Base-by-base conservation (phyloP, 2,797 vertebrate species). In the Emys orbicularis region DNA sequence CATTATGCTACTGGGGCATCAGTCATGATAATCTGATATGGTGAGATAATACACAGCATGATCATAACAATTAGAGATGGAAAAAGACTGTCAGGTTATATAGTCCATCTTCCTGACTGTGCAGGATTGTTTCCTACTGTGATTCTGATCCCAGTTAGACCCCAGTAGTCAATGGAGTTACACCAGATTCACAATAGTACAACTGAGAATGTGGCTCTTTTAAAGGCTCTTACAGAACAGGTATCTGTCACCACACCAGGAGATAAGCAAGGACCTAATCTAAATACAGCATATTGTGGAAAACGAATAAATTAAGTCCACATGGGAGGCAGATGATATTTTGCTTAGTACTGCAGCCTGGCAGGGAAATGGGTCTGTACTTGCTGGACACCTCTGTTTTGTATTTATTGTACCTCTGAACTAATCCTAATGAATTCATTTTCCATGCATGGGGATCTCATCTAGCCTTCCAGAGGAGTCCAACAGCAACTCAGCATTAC, bases 341-440 rank as follows among this genome's bases (percentile, higher is more conserved):
- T 84, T 94, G 41, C 79, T 86, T 86, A 94, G 54, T 72, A 79
- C 4, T 84, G 49, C 47, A 90, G 18, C 41, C 27, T 90, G 65
- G 59, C 72, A 57, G 49, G 74, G 27, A 80, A 83, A 29, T 12
- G 47, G 29, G 27, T 88, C 84, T 90, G 52, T 84, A 68, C 6
- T 87, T 81, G 11, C 65, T 85, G 49, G 74, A 90, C 72, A 83
- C 79, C 88, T 93, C 56, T 82, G 54, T 47, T 41, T 91, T 94
- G n/a, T 49, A 81, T 91, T 96, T 95, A 89, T 82, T 53, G 23
- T 52, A 92, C 81, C 83, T 86, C 86, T 81, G 84, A 21, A 59
- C 80, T 87, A 86, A 87, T 94, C 79, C 81, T 81, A 96, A 94
- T 8, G 47, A 96, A 84, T 83, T 95, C 0, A 61, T 90, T 90